phyloP scores from a whole-genome alignment of 2,113 vertebrate genomes.

The Dendropsophus ebraccatus region DNA sequence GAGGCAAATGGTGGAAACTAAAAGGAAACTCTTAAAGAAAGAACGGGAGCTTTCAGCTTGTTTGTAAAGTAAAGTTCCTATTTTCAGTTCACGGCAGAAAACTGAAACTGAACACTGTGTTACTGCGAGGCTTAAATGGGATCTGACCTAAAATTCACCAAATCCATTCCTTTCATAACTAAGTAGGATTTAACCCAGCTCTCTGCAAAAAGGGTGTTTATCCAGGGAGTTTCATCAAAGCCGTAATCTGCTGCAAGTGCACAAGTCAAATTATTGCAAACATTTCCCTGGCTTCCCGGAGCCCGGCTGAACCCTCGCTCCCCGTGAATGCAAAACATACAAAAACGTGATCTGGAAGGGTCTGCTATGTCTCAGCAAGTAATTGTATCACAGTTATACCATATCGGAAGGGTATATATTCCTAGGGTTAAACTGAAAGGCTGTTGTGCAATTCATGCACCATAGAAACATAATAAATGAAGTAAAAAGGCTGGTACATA shows the following conservation, averaged over 20 bases:
- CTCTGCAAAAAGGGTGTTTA: slow-evolving; percentile 38
- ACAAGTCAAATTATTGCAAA: slow-evolving; percentile 12
- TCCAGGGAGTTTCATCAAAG: slow-evolving; percentile 40
- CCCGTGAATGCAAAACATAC: neutral
- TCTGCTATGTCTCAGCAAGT: neutral
- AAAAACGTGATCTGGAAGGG: neutral
- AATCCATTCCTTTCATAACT: slow-evolving; percentile 53
- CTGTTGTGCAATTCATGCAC: too few species aligned
- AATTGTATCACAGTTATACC: neutral
- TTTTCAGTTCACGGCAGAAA: slow-evolving; percentile 20
- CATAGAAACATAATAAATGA: too few species aligned
- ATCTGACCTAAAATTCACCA: slow-evolving; percentile 56
- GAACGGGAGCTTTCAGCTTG: too few species aligned
- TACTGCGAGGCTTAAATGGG: slow-evolving; percentile 43
- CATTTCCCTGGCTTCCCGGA: neutral
- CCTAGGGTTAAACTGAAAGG: too few species aligned
- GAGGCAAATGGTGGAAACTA: neutral
- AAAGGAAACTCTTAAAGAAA: neutral
- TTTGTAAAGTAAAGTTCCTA: neutral
- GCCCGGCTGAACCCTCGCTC: neutral
- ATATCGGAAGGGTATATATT: neutral
- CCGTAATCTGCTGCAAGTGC: slow-evolving; percentile 34
- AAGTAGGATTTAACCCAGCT: slow-evolving; percentile 56
- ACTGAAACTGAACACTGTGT: slow-evolving; percentile 21
- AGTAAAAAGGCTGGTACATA: too few species aligned